Evolutionary conservation across 2,113 vertebrate genomes (phyloP).

Genomic region (Pluvianellus socialis): DNA sequence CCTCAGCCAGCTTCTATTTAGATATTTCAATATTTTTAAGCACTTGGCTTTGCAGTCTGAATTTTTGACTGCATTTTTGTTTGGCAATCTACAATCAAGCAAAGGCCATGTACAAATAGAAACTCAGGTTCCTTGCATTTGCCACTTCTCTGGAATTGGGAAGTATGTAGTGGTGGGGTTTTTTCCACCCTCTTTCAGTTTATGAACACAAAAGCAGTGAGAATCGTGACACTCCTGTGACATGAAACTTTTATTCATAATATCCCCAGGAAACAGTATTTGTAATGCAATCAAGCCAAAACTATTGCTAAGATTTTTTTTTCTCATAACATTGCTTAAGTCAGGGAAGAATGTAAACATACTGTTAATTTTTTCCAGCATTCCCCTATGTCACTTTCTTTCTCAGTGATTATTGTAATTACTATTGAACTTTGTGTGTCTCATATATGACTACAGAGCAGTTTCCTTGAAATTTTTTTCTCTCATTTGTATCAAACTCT

Average conservation of each 20-base stretch:
- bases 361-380: neutral
- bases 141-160: neutral
- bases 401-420: neutral
- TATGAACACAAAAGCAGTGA: neutral
- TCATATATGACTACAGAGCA: neutral
- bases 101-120: neutral
- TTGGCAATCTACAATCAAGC: neutral
- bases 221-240: neutral
- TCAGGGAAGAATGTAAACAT: neutral
- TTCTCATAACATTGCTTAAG: neutral
- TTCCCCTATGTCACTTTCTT: neutral
- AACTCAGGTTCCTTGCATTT: neutral
- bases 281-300: neutral
- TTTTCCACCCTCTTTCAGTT: neutral
- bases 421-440: neutral
- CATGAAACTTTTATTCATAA: neutral
- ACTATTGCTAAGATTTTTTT: neutral
- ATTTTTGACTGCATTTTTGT: neutral
- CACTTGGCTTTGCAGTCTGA: neutral
- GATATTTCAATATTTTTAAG: neutral
- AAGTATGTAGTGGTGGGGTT: neutral
- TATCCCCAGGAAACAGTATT: neutral
- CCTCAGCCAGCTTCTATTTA: neutral
- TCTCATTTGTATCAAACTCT: neutral
- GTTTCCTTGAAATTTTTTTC: neutral